A percentile compares a stretch with the other conserved stretches of the same genome.
These are phyloP conservation scores for Buphagus erythrorhynchus DNA, from an alignment of 2,797 vertebrate species.

Conservation along the genomic window DNA sequence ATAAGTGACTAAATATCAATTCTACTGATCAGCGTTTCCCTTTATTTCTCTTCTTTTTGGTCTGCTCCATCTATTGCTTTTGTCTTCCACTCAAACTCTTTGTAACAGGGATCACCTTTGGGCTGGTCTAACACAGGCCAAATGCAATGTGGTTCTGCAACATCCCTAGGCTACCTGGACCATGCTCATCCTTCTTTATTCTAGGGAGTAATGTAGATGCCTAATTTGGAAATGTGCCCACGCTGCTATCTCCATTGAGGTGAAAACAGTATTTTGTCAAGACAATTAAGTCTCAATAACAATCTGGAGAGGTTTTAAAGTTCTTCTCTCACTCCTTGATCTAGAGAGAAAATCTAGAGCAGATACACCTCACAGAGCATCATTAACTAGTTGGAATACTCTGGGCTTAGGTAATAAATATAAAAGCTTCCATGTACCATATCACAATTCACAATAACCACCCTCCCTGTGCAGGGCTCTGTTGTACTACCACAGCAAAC, in stretches of 20 bases:
- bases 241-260: neutral
- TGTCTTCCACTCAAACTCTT: neutral
- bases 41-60: neutral
- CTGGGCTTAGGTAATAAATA: neutral
- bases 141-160: neutral
- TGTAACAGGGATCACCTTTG: neutral
- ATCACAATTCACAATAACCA: neutral
- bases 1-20: neutral
- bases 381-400: neutral
- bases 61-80: neutral
- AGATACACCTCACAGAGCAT: neutral
- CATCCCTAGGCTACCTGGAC: neutral
- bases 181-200: neutral
- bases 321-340: neutral
- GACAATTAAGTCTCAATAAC: neutral
- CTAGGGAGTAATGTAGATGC: neutral
- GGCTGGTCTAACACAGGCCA: neutral
- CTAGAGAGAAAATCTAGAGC: neutral
- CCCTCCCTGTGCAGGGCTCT: neutral
- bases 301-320: neutral
- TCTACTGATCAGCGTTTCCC: fast-evolving
- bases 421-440: neutral
- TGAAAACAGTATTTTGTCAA: neutral
- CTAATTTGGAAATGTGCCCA: neutral
- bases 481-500: neutral